phyloP scores from a whole-genome alignment of 2,888 invertebrate species.

The Melipona beecheii region DNA sequence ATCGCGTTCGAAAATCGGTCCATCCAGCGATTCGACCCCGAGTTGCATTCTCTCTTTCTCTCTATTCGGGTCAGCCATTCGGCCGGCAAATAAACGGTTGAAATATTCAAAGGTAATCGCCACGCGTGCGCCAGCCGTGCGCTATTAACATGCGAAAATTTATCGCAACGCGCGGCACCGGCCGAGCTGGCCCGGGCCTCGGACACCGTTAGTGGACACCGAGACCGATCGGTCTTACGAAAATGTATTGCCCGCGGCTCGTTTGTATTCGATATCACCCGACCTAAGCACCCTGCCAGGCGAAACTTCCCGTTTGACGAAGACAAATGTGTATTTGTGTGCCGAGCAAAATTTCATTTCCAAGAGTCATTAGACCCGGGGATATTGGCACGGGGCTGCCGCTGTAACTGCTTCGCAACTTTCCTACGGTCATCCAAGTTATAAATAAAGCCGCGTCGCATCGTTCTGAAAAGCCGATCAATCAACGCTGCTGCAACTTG shows the following conservation, averaged over 20 bases:
- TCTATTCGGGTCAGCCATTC: slow-evolving; percentile 36
- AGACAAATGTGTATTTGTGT: slow-evolving; percentile 34
- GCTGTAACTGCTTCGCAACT: slow-evolving; percentile 36
- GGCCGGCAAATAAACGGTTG: slow-evolving; percentile 53
- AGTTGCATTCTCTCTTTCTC: neutral
- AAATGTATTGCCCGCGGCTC: slow-evolving; percentile 22
- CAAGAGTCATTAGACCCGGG: slow-evolving; percentile 50
- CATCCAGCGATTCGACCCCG: neutral
- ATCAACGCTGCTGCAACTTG: slow-evolving; percentile 32
- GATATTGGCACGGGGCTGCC: slow-evolving; percentile 43
- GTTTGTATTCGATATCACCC: slow-evolving; percentile 12
- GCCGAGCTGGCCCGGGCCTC: neutral
- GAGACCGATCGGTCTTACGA: slow-evolving; percentile 5
- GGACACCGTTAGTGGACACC: slow-evolving; percentile 8
- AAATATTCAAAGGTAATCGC: slow-evolving; percentile 66
- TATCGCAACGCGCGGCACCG: slow-evolving; percentile 31
- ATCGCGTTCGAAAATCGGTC: neutral
- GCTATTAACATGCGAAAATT: slow-evolving; percentile 53
- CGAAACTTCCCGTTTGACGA: neutral
- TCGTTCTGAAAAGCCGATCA: slow-evolving; percentile 33
- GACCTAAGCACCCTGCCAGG: neutral
- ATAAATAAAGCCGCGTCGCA: slow-evolving; percentile 47
- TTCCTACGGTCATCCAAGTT: slow-evolving; percentile 32
- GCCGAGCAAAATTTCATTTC: slow-evolving; percentile 46
- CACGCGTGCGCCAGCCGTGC: slow-evolving; percentile 26